Evolutionary conservation across 1,140 invertebrate genomes (phyloP), one percentile per base, ranked within the genome.

Genomic region (Pristionchus pacificus): DNA sequence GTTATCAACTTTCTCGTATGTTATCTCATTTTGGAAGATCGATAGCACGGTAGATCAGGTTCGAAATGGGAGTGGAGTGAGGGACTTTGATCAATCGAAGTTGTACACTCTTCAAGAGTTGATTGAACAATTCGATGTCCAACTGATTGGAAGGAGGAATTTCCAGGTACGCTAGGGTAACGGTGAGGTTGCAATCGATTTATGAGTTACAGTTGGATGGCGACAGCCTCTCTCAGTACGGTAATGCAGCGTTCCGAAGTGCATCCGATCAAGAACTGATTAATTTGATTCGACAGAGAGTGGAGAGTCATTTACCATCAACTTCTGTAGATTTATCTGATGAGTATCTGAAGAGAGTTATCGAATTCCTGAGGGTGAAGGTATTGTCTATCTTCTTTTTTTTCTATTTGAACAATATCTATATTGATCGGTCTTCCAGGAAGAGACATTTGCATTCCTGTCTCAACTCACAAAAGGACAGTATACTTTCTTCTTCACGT

Each of bases 31-130:
- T 19, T 19, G 38, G 38, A 19, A 49, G 38, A 49, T 6, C 38
- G 38, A 19, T 6, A 49, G 6, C 19, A 49, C 6, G 38, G 19
- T 19, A 49, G 38, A 10, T 19, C 38, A 49, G 67, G 55, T 83
- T 13, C 29, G 80, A 58, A 82, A 82, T 59, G 80, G 80, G 25
- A 77, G 78, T 38, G 80, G 80, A 19, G 74, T 82, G 38, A 32
- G 61, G 19, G 60, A 80, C 55, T 80, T 77, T 72, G 60, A 83
- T 55, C 10, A 49, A 2, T 49, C 69, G 2, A 59, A 68, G 2
- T 69, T 83, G 19, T 82, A 82, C 58, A 61, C 75, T 10, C 38
- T 83, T 24, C 63, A 82, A 6, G 78, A 82, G 63, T 76, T 82
- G 76, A 63, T 82, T 19, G 59, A 69, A 14, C 63, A 71, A n/a